Evolutionary conservation across 2,888 invertebrate species (phyloP).

Genomic region (Andrena dorsata): DNA sequence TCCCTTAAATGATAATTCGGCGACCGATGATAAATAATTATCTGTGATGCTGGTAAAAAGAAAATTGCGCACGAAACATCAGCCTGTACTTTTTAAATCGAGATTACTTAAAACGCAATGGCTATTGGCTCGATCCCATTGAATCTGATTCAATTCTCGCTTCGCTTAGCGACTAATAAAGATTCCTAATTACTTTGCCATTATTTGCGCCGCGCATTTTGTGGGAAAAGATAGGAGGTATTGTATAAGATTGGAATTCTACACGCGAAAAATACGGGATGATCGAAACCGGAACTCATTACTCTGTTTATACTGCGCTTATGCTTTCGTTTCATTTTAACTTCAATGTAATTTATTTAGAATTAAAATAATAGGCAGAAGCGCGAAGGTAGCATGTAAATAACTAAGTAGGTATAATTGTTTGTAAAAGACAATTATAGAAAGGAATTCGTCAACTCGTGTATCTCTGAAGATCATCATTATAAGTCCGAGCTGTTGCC

Average conservation of each 20-base stretch:
- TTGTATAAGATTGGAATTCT: background rate
- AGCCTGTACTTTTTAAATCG: conserved; percentile 17
- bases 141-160: conserved; percentile 26
- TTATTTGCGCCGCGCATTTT: background rate
- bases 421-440: too few relatives aligned
- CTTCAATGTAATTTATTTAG: background rate
- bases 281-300: background rate
- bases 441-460: too few relatives aligned
- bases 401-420: too few relatives aligned
- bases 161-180: conserved; percentile 6
- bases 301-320: background rate
- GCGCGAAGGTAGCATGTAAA: background rate
- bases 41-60: background rate
- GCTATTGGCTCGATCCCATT: conserved; percentile 34
- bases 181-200: background rate
- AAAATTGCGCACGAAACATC: background rate
- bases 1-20: background rate
- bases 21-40: background rate
- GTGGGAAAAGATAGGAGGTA: background rate
- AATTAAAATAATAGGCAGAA: background rate
- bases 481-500: too few relatives aligned
- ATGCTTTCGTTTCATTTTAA: background rate
- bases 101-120: conserved; percentile 13
- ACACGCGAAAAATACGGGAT: background rate
- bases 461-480: too few relatives aligned